Conservation (phyloP, 37 sponge, comb jelly and placozoan species). For the Diacarnus erythraeanus region DNA sequence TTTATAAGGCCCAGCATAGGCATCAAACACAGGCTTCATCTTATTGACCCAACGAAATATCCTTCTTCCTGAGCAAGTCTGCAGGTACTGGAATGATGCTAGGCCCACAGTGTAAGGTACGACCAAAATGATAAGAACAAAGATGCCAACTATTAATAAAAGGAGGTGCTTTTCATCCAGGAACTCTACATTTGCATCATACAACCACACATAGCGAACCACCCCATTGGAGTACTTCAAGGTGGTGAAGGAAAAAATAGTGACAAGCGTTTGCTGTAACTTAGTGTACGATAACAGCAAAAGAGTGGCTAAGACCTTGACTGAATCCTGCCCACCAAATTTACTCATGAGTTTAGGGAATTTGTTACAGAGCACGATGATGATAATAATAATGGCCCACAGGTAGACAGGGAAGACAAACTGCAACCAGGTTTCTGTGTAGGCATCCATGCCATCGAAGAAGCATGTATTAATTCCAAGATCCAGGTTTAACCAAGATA, state of each 20-base stretch:
- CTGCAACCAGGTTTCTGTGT: background rate
- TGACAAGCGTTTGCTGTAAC: background rate
- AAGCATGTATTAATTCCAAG: slow-evolving; percentile 1
- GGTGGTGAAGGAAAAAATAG: background rate
- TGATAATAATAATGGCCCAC: background rate
- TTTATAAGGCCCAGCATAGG: slow-evolving; percentile 10
- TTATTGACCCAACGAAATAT: background rate
- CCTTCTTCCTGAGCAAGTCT: background rate
- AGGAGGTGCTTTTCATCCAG: slow-evolving; percentile 2
- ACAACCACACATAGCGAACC: background rate
- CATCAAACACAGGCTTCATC: slow-evolving; percentile 3
- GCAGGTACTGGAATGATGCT: background rate
- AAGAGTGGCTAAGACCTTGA: slow-evolving; percentile 24
- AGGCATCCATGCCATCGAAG: background rate
- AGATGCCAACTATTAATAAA: background rate
- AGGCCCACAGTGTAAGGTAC: slow-evolving; percentile 16
- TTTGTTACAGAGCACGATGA: background rate
- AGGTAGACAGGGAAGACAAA: slow-evolving; percentile 29
- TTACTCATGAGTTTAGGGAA: background rate
- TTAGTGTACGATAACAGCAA: slow-evolving; percentile 26
- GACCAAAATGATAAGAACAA: slow-evolving; percentile 4
- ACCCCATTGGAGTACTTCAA: background rate
- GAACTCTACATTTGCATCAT: slow-evolving; percentile 14
- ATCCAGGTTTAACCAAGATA: slow-evolving; percentile 1
- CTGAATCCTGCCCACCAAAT: background rate